Evolutionary conservation across 2,797 vertebrate genomes (phyloP), one percentile per base, ranked within the genome.

Genomic region (Loriculus beryllinus): DNA sequence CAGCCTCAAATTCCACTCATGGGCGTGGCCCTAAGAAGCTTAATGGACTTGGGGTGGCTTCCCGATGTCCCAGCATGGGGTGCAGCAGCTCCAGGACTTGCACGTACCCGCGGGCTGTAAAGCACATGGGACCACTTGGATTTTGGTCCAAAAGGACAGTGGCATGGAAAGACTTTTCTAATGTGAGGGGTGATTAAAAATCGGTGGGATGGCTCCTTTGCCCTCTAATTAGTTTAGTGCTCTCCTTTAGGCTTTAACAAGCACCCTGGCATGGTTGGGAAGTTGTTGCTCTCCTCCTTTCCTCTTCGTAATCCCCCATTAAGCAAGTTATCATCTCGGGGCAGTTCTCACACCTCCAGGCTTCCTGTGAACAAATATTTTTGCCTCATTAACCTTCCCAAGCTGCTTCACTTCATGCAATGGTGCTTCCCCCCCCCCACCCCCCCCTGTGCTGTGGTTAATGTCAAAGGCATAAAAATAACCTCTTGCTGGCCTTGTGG

Each of bases 101-200:
- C 39, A 11, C 33, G 33, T 33, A 6, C 19, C 45, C 1, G 1
- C 6, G 14, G 31, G 54, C 28, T 47, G 39, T 7, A 10, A 49
- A 31, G 33, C 3, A 0, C 2, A 0, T 28, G 56, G 82, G 62
- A 43, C 56, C 1, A 0, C 14, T 4, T 43, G 84, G 84, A 21
- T 51, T 62, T 33, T 17, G 33, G 6, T 17, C 10, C 6, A 0
- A 10, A 56, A 56, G 16, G 40, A 39, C 39, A 29, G 82, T 1
- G 0, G 3, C 10, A 4, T 3, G 1, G 10, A 8, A 8, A 54
- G 56, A 15, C n/a, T 43, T 35, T 74, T 51, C 45, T 56, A 33
- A 2, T 4, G 0, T 1, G 37, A 49, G 31, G 69, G 14, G 57
- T 47, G 70, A 57, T 62, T 39, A 42, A 69, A 83, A 75, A 43